phyloP scores from a whole-genome alignment of 2,888 invertebrate species.

The Lymantria monacha region DNA sequence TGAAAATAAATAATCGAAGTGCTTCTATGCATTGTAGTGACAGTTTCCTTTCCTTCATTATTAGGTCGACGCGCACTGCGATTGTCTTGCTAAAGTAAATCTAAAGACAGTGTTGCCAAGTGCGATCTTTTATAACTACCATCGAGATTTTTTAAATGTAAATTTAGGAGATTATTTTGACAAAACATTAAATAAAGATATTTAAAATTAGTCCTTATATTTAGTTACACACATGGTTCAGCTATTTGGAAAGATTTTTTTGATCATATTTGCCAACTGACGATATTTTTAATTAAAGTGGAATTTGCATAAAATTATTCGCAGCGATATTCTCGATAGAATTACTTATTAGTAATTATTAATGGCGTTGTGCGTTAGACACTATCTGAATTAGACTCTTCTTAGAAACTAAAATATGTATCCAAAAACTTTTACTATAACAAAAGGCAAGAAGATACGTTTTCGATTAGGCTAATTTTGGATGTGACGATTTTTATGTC shows the following conservation, averaged over 20 bases:
- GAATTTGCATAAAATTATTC: not conserved
- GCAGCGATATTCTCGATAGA: too few relatives aligned
- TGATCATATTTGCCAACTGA: too few relatives aligned
- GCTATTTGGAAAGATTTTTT: too few relatives aligned
- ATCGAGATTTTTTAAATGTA: too few relatives aligned
- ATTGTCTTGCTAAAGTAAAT: conserved; percentile 1
- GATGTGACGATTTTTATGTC: conserved; percentile 61
- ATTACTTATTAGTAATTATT: conserved; percentile 1
- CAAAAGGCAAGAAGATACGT: conserved; percentile 58
- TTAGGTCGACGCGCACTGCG: conserved; percentile 19
- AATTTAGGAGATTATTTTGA: too few relatives aligned
- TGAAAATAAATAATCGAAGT: conserved; percentile 56
- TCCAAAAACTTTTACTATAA: conserved; percentile 67
- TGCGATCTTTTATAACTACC: not conserved
- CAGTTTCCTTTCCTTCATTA: conserved; percentile 46
- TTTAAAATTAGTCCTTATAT: too few relatives aligned
- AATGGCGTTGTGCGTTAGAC: conserved; percentile 13
- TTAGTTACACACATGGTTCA: too few relatives aligned
- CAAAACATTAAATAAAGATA: too few relatives aligned
- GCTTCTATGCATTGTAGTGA: conserved; percentile 64
- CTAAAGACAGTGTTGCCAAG: not conserved
- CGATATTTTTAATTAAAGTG: too few relatives aligned
- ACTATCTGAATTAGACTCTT: conserved; percentile 45
- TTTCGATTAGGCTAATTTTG: conserved; percentile 52
- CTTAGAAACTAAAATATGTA: conserved; percentile 65